A percentile compares a stretch with the other conserved stretches of the same genome.
Evolutionary conservation across 2,113 vertebrate species (phyloP).

Genomic region (Sturnus vulgaris): DNA sequence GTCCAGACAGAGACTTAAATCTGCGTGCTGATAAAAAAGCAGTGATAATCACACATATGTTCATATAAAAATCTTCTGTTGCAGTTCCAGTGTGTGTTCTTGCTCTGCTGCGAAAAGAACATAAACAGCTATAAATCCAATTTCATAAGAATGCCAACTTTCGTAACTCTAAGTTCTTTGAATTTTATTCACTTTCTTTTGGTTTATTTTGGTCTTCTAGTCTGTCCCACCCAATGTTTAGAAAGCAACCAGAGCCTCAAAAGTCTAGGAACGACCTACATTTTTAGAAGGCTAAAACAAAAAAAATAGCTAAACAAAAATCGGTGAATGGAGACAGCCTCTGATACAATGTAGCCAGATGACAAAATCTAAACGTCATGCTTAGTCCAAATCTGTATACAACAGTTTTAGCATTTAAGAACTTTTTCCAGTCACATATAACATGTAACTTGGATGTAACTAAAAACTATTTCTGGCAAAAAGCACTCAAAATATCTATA

Average conservation of each 20-base stretch:
- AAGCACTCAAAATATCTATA: conserved; percentile 28
- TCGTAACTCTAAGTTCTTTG: conserved; percentile 1
- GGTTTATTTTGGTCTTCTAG: conserved; percentile 63
- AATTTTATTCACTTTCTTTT: conserved; percentile 35
- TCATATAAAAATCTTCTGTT: background rate
- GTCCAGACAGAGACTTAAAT: background rate
- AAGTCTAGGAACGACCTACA: conserved; percentile 19
- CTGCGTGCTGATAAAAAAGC: background rate
- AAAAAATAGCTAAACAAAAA: background rate
- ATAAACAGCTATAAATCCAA: background rate
- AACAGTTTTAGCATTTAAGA: conserved; percentile 11
- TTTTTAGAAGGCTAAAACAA: conserved; percentile 27
- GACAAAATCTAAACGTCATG: conserved; percentile 21
- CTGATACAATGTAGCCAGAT: background rate
- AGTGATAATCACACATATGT: background rate
- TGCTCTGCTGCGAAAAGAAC: background rate
- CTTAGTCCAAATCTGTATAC: conserved; percentile 4
- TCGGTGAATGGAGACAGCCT: background rate
- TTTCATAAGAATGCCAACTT: background rate
- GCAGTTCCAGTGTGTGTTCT: background rate
- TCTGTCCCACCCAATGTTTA: conserved; percentile 65
- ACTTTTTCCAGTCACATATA: background rate
- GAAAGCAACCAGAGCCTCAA: conserved; percentile 58
- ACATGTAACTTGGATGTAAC: conserved; percentile 18
- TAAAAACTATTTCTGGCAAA: background rate